These are phyloP conservation scores for Brachionus manjavacas DNA, from an alignment of 1,140 invertebrate genomes.

Conservation along the genomic window DNA sequence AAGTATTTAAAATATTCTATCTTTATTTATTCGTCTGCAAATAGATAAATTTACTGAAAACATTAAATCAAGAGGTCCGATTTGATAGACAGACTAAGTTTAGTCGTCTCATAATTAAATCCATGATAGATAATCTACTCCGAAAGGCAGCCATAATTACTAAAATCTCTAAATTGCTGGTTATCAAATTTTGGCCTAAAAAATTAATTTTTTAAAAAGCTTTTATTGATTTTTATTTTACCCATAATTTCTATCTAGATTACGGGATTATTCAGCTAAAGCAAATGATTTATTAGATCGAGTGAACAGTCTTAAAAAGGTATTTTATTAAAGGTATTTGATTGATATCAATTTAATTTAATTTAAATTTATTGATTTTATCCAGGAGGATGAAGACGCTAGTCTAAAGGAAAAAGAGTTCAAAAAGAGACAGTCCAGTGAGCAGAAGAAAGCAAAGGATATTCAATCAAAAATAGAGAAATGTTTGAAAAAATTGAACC, in stretches of 20 bases:
- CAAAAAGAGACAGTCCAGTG: conserved; percentile 37
- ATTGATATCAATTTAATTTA: neutral
- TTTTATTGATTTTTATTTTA: neutral
- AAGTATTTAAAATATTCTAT: neutral
- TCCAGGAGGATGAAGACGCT: neutral
- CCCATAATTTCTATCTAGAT: neutral
- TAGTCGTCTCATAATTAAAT: neutral
- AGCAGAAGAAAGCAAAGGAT: conserved; percentile 18
- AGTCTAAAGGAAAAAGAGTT: conserved; percentile 42
- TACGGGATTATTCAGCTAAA: conserved; percentile 1
- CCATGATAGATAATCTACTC: neutral
- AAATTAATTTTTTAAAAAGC: neutral
- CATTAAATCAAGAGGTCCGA: neutral
- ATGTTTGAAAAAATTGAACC: neutral
- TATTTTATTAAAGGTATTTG: conserved; percentile 28
- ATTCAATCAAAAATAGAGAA: conserved; percentile 23
- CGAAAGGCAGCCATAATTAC: neutral
- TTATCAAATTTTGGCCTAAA: neutral
- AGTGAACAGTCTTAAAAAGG: conserved; percentile 18
- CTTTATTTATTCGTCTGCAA: neutral
- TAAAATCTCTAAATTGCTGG: neutral
- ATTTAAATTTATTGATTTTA: conserved; percentile 15
- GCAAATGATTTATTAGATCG: neutral
- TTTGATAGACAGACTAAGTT: neutral
- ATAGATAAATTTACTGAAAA: neutral